Percentiles rank a stretch among this genome's conserved stretches.
Evolutionary conservation across 2,888 invertebrate genomes (phyloP).

Genomic region (Amphipoea lucens): DNA sequence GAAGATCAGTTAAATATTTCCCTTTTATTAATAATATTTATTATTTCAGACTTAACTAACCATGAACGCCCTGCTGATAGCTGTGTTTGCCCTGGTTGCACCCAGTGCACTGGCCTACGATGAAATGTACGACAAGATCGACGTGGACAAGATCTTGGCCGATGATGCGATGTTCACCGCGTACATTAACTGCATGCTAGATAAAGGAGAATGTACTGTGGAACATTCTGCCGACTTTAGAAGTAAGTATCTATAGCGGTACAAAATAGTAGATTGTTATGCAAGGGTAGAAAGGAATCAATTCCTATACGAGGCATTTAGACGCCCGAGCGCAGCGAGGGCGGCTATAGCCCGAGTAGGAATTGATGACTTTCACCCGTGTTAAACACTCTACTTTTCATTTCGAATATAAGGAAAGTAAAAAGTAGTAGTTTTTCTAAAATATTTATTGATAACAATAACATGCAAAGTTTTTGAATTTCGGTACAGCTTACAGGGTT

Average conservation of each 20-base stretch:
- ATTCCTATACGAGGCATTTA: no score
- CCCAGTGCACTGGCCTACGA: slow-evolving; percentile 79
- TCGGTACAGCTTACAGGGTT: no score
- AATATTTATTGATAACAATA: no score
- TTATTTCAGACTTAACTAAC: slow-evolving; percentile 39
- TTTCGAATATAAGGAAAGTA: no score
- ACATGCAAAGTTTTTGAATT: no score
- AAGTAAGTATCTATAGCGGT: slow-evolving; percentile 72
- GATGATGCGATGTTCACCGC: slow-evolving; percentile 77
- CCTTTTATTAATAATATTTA: background rate
- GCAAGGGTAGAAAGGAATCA: no score
- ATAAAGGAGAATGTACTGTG: slow-evolving; percentile 80
- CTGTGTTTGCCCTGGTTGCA: slow-evolving; percentile 65
- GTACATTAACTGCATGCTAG: slow-evolving; percentile 82
- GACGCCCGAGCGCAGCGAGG: no score
- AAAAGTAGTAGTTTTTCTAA: no score
- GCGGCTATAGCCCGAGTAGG: no score
- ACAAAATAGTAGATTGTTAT: no score
- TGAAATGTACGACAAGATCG: slow-evolving; percentile 81
- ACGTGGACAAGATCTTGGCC: slow-evolving; percentile 81
- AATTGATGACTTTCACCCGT: no score
- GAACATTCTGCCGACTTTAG: slow-evolving; percentile 80
- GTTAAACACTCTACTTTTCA: no score
- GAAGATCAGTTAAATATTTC: background rate
- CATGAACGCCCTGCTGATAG: slow-evolving; percentile 71